These are phyloP conservation scores for Neoniphon sammara DNA, from an alignment of 2,797 vertebrate genomes.

Conservation along the genomic window DNA sequence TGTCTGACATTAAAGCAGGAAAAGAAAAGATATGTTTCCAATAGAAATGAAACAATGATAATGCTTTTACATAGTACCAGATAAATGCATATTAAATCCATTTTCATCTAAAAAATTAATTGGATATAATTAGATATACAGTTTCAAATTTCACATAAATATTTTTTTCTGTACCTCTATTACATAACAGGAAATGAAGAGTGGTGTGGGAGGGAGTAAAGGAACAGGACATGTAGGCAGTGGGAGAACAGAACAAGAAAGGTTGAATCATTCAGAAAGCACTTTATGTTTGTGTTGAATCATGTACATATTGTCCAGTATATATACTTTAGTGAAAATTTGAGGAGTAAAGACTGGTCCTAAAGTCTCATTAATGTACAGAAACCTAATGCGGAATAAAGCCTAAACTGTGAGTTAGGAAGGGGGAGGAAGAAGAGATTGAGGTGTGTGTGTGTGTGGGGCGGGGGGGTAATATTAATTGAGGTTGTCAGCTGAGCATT, in stretches of 20 bases:
- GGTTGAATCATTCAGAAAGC: conserved; percentile 65
- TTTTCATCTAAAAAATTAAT: conserved; percentile 6
- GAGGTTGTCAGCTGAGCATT: no score
- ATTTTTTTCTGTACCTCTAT: conserved; percentile 42
- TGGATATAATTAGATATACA: conserved; percentile 14
- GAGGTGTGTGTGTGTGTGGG: no score
- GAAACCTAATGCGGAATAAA: conserved; percentile 7
- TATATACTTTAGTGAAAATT: background rate
- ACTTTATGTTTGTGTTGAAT: conserved; percentile 51
- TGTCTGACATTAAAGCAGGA: no score
- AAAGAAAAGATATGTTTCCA: no score
- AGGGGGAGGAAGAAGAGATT: no score
- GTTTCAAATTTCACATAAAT: conserved; percentile 19
- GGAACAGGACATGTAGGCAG: conserved; percentile 71
- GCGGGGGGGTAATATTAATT: no score
- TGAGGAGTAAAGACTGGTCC: conserved; percentile 8
- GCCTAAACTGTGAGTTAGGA: background rate
- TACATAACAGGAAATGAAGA: conserved; percentile 63
- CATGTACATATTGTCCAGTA: conserved; percentile 21
- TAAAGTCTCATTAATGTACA: background rate
- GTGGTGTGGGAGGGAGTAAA: conserved; percentile 71
- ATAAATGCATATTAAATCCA: background rate
- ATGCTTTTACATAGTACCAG: no score
- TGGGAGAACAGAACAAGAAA: conserved; percentile 55
- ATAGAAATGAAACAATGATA: no score